Evolutionary conservation across 2,888 invertebrate species (phyloP), one percentile per base, ranked within the genome.

Genomic region (Corythucha ciliata): DNA sequence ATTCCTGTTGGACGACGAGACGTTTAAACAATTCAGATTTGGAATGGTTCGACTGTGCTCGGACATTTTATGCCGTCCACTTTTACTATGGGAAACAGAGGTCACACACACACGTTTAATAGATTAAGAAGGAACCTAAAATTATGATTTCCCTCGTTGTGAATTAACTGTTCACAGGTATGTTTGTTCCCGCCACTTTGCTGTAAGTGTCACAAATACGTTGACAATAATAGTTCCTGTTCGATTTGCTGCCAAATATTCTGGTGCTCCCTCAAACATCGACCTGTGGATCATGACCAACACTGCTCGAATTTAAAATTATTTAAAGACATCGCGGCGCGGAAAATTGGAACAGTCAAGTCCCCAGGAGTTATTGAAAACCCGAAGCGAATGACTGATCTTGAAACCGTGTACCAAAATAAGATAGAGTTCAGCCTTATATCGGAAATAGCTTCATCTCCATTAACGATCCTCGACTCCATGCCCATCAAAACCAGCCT

Each of bases 31-130:
- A 27, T 54, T 54, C 37, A 39, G 54, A 1, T 29, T 34, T 8
- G 54, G 54, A 4, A 6, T 54, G 33, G 49, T 42, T 24, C 24
- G 24, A 3, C 8, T 54, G 22, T 54, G 51, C 33, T 39, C 39
- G n/a, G 34, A 32, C 6, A 26, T 27, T n/a, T 32, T 54, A 4
- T 41, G 47, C 6, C 37, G 54, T n/a, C 47, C 46, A 4, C 36
- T 83, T 36, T 70, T 74, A 12, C 74, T 79, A 0, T 80, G 78
- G 69, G 83, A 83, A 63, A 78, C 77, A 55, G 83, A 84, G 62
- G 74, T n/a, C n/a, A n/a, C n/a, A n/a, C n/a, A n/a, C n/a, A n/a
- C n/a, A n/a, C n/a, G n/a, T n/a, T n/a, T n/a, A n/a, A n/a, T n/a
- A n/a, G n/a, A n/a, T n/a, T n/a, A n/a, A n/a, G n/a, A n/a, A n/a